A percentile compares a stretch with the other conserved stretches of the same genome.
Evolutionary conservation across 1,140 invertebrate species (phyloP).

Genomic region (Panulirus ornatus): DNA sequence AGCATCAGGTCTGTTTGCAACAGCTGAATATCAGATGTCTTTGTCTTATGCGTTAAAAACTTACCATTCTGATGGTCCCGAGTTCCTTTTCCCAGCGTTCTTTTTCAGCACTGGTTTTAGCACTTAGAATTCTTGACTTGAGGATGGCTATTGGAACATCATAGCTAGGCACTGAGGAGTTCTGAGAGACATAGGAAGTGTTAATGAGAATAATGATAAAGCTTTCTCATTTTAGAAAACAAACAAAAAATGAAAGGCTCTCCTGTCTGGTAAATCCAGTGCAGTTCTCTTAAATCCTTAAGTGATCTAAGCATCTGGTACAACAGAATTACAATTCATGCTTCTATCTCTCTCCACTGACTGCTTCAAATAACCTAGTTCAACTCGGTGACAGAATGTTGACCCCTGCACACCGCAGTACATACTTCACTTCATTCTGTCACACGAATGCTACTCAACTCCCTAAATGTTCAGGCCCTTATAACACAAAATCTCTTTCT

Average conservation of each 20-base stretch:
- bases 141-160: slow-evolving; percentile 26
- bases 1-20: not conserved
- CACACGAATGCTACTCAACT: too few relatives aligned
- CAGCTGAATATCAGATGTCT: too few relatives aligned
- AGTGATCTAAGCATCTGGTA: too few relatives aligned
- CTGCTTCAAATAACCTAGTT: not conserved
- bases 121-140: not conserved
- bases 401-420: too few relatives aligned
- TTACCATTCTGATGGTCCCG: not conserved
- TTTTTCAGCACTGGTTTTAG: not conserved
- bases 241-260: not conserved
- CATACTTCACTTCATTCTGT: too few relatives aligned
- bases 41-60: not conserved
- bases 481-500: too few relatives aligned
- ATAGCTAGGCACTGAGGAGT: not conserved
- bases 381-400: too few relatives aligned
- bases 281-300: too few relatives aligned
- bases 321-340: not conserved
- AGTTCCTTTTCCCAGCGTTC: not conserved
- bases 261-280: too few relatives aligned
- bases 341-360: not conserved
- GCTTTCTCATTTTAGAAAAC: too few relatives aligned
- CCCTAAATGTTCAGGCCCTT: too few relatives aligned
- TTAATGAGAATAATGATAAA: not conserved
- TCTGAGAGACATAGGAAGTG: not conserved